Conservation (phyloP, 1,140 invertebrate genomes). For the Penaeus vannamei region DNA sequence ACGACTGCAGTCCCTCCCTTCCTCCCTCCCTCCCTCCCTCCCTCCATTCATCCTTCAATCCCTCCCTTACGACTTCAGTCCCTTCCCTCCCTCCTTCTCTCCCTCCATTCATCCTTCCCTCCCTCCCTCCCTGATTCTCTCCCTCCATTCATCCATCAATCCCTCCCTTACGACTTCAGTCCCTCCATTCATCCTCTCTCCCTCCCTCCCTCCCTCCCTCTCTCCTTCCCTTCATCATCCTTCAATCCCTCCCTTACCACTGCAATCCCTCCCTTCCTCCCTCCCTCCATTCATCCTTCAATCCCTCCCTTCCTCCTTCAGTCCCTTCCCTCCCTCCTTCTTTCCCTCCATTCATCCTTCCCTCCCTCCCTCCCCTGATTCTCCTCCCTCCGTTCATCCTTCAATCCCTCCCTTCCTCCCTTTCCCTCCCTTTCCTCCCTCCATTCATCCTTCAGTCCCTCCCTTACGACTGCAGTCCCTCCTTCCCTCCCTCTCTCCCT, state of each 20-base stretch:
- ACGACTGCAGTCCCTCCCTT: too few relatives aligned
- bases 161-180: not conserved
- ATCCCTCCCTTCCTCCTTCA: not conserved
- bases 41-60: too few relatives aligned
- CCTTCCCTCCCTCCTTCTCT: slow-evolving; percentile 9
- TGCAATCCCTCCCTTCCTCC: too few relatives aligned
- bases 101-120: not conserved
- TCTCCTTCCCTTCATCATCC: not conserved
- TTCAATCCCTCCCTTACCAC: slow-evolving; percentile 2
- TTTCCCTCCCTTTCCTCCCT: too few relatives aligned
- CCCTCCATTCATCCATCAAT: not conserved
- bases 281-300: not conserved
- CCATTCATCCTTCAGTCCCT: not conserved
- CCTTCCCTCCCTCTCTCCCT: slow-evolving; percentile 3
- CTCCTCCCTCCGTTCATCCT: not conserved
- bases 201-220: not conserved
- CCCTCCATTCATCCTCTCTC: not conserved
- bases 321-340: too few relatives aligned
- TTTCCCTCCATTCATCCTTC: too few relatives aligned
- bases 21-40: not conserved
- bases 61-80: not conserved
- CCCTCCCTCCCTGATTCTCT: too few relatives aligned
- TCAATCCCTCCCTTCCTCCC: not conserved
- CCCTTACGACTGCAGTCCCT: not conserved
- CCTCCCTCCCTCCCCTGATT: too few relatives aligned